Evolutionary conservation across 2,888 invertebrate species (phyloP), one percentile per base, ranked within the genome.

Genomic region (Ennomos fuscantarius): DNA sequence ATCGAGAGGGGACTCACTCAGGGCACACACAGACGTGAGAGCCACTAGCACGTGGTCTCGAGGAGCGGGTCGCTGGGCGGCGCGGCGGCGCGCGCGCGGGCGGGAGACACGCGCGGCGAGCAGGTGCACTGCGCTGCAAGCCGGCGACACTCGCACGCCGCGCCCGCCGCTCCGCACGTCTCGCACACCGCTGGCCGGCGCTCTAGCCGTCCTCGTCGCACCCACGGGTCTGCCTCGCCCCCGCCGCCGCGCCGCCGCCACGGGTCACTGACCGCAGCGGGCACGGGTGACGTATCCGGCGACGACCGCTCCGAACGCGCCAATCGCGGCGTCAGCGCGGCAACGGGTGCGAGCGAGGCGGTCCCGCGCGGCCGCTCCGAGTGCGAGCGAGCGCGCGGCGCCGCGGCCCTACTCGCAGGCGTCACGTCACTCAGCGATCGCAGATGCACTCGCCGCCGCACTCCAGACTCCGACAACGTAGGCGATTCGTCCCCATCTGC

Each of bases 361-460:
- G 85, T 43, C 66, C 64, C 55, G 73, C 70, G 35, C 69, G 89
- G 86, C 46, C 90, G 81, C 76, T 89, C 87, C 12, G 90, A 87
- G 72, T 86, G 84, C 63, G 86, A 84, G 78, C 89, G 81, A 69
- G 89, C 82, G 74, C 91, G 90, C 54, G 82, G 78, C 53, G 80
- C 71, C 34, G 70, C 75, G 42, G 84, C 76, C 79, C 91, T 78
- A 73, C 88, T 66, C 68, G 88, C 81, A 47, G 88, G 87, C 63
- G 89, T 89, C 63, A 93, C 88, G 77, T 92, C 89, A 72, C 92
- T 88, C 55, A 87, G 81, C 68, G 89, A 87, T 72, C 93, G 82
- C 80, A 89, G 75, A 78, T 92, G 92, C 43, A 83, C 72, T 51
- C 90, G 89, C n/a, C 87, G 87, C 6, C 88, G 87, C 65, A 72